Percentiles rank a stretch among this genome's conserved stretches.
phyloP scores from a whole-genome alignment of 37 sponge, comb jelly and placozoan genomes.

The Lycopodina hypogea region DNA sequence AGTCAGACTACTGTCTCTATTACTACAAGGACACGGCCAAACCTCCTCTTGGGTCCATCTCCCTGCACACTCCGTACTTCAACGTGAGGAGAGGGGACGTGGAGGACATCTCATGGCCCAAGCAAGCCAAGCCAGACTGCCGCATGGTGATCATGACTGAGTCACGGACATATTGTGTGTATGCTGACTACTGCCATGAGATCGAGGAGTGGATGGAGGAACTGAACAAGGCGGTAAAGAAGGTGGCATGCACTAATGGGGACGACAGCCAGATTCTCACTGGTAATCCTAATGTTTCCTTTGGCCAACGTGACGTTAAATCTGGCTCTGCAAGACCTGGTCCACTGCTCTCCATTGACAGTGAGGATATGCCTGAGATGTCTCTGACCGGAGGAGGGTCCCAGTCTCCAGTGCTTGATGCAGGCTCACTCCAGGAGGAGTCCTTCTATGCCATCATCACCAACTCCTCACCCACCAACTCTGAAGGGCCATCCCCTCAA shows the following conservation, averaged over 20 bases:
- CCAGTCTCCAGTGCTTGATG: too few species aligned
- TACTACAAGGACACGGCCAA: slow-evolving; percentile 70
- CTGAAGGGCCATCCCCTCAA: too few species aligned
- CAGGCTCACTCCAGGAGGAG: too few species aligned
- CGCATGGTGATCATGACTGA: slow-evolving; percentile 53
- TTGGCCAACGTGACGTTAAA: too few species aligned
- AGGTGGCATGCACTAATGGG: too few species aligned
- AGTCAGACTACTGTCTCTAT: slow-evolving; percentile 54
- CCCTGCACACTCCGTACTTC: slow-evolving; percentile 47
- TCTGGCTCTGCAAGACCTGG: too few species aligned
- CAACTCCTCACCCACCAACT: too few species aligned
- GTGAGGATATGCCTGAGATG: too few species aligned
- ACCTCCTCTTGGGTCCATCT: slow-evolving; percentile 45
- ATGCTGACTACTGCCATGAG: slow-evolving; percentile 35
- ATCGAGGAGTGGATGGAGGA: slow-evolving; percentile 56
- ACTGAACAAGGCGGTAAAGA: slow-evolving; percentile 18
- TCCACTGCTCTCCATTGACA: too few species aligned
- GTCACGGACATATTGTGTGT: slow-evolving; percentile 49
- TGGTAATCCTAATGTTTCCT: too few species aligned
- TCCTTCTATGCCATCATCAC: too few species aligned
- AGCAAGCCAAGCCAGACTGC: slow-evolving; percentile 10
- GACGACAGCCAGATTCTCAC: background rate
- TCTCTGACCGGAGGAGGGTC: too few species aligned
- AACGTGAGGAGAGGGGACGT: slow-evolving; percentile 28
- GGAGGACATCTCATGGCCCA: slow-evolving; percentile 61